These are phyloP conservation scores for Atherinomorus stipes DNA, from an alignment of 2,113 vertebrate species.

Conservation along the genomic window DNA sequence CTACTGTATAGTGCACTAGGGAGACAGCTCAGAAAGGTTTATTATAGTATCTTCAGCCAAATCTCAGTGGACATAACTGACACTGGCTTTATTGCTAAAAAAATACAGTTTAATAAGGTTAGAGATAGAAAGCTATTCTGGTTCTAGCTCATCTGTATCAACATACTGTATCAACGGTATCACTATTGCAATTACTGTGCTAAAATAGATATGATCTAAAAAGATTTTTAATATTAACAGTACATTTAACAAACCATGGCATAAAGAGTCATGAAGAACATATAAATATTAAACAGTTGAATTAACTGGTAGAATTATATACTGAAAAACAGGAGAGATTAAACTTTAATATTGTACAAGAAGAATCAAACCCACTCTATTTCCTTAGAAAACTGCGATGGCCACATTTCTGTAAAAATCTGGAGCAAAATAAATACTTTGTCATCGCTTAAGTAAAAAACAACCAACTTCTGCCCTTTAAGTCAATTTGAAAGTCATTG, in stretches of 20 bases:
- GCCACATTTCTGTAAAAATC: neutral
- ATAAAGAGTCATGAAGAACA: neutral
- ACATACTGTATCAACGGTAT: neutral
- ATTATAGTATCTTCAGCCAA: neutral
- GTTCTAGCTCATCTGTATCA: neutral
- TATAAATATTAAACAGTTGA: neutral
- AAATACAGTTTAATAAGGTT: neutral
- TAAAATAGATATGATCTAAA: neutral
- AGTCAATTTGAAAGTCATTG: conserved; percentile 50
- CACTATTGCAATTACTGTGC: neutral
- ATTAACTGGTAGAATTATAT: too few relatives aligned
- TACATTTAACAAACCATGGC: neutral
- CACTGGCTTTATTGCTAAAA: neutral
- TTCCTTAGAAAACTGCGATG: neutral
- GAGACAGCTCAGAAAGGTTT: neutral
- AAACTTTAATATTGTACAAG: too few relatives aligned
- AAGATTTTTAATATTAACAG: neutral
- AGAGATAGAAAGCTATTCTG: neutral
- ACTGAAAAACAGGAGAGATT: too few relatives aligned
- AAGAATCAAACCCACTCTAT: too few relatives aligned
- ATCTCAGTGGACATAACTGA: neutral
- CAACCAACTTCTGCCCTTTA: conserved; percentile 14
- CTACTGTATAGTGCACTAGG: neutral
- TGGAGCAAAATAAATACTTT: conserved; percentile 12
- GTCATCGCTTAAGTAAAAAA: neutral